phyloP scores from a whole-genome alignment of 2,113 vertebrate species.

The Megaleporinus macrocephalus region DNA sequence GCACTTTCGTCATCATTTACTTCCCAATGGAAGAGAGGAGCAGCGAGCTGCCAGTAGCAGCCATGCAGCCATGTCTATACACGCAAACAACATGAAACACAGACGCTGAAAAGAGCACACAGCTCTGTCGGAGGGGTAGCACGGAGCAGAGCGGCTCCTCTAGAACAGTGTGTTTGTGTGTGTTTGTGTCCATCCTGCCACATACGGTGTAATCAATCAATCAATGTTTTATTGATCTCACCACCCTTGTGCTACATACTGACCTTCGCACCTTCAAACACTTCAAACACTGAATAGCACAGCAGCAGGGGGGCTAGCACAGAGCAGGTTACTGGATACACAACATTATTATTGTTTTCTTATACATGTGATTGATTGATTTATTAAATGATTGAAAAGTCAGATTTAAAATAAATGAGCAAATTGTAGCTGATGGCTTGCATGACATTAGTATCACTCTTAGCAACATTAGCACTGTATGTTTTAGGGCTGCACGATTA shows the following conservation, averaged over 20 bases:
- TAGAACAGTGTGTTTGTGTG: neutral
- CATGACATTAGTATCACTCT: no score
- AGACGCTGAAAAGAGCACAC: no score
- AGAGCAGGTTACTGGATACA: neutral
- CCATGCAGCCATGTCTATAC: neutral
- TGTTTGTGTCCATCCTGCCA: slow-evolving; percentile 20
- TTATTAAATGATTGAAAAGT: neutral
- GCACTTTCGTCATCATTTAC: neutral
- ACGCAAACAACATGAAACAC: neutral
- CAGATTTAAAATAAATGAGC: no score
- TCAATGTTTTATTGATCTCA: slow-evolving; percentile 36
- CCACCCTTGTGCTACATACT: slow-evolving; percentile 18
- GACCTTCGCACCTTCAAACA: slow-evolving; percentile 41
- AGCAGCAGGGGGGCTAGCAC: neutral
- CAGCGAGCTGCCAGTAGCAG: neutral
- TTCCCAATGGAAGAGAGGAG: neutral
- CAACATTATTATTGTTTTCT: neutral
- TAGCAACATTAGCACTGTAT: no score
- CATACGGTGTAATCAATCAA: slow-evolving; percentile 23
- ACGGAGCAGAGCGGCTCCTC: neutral
- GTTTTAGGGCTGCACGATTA: no score
- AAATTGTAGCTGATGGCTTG: no score
- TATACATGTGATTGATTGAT: neutral
- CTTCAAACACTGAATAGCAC: slow-evolving; percentile 20
- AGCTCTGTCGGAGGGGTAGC: no score